Conservation (phyloP, 2,113 vertebrate species). For the Ailurus styani region DNA sequence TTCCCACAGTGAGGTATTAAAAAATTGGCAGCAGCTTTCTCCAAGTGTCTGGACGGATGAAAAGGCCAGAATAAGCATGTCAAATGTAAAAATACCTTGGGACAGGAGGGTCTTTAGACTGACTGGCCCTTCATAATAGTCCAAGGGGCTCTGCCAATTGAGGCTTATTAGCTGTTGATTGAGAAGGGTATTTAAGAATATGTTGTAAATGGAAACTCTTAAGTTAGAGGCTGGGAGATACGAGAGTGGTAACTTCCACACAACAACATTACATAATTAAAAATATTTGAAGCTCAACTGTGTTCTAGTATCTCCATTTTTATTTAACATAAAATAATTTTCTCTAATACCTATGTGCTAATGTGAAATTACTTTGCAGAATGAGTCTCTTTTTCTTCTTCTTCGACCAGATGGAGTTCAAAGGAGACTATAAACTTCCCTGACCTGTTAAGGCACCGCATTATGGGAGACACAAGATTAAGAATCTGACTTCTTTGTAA, state of each 20-base stretch:
- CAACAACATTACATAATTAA: conserved; percentile 49
- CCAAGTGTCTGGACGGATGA: conserved; percentile 66
- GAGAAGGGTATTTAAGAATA: conserved; percentile 42
- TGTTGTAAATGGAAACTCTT: not conserved
- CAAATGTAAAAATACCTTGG: conserved; percentile 70
- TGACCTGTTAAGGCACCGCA: conserved; percentile 22
- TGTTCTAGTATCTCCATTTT: conserved; percentile 31
- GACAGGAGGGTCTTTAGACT: conserved; percentile 49
- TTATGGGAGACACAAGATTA: not conserved
- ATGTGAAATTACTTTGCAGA: conserved; percentile 5
- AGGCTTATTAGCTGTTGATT: conserved; percentile 71
- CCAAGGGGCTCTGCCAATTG: conserved; percentile 45
- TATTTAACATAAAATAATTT: conserved; percentile 58
- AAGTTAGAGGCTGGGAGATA: conserved; percentile 41
- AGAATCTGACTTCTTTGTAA: not conserved
- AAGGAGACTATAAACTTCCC: conserved; percentile 45
- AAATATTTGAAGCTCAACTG: conserved; percentile 60
- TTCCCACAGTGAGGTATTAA: conserved; percentile 70
- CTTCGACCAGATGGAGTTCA: conserved; percentile 7
- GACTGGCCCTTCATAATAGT: conserved; percentile 61
- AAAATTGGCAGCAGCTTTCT: conserved; percentile 60
- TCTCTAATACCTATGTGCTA: conserved; percentile 35
- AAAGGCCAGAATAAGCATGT: conserved; percentile 69
- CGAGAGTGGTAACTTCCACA: conserved; percentile 64
- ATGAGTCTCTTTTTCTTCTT: not conserved